Evolutionary conservation across 1,140 invertebrate species (phyloP).

Genomic region (Drosophila arizonae): DNA sequence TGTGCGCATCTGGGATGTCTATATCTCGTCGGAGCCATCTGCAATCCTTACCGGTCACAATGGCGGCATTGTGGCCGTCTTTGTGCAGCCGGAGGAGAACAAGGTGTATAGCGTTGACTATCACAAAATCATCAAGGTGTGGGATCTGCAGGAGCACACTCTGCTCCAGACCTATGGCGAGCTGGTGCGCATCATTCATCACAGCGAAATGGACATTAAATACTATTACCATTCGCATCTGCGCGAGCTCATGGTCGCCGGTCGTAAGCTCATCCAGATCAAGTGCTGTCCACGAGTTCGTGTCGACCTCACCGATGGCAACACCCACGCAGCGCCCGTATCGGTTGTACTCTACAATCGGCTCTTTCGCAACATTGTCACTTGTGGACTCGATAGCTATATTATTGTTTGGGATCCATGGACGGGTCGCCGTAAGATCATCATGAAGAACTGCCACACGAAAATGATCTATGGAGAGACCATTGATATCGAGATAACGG

Average conservation of each 20-base stretch:
- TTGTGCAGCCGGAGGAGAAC: constrained; percentile 87
- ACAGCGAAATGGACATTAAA: constrained; percentile 85
- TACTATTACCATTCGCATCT: constrained; percentile 86
- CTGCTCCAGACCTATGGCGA: constrained; percentile 85
- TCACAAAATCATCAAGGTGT: constrained; percentile 88
- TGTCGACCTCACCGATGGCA: constrained; percentile 87
- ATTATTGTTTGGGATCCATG: constrained; percentile 90
- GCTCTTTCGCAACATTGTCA: constrained; percentile 87
- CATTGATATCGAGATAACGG: constrained; percentile 88
- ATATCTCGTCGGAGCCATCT: constrained; percentile 86
- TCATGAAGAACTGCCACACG: constrained; percentile 87
- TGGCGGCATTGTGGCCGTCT: constrained; percentile 86
- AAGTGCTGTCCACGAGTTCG: constrained; percentile 86
- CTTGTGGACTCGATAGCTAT: constrained; percentile 87
- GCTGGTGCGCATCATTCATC: constrained; percentile 84
- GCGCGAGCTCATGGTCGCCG: constrained; percentile 86
- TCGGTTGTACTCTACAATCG: constrained; percentile 88
- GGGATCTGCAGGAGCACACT: constrained; percentile 85
- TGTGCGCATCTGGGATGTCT: constrained; percentile 90
- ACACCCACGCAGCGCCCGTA: constrained; percentile 86
- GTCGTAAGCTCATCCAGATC: constrained; percentile 85
- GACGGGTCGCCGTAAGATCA: constrained; percentile 85
- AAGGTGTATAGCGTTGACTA: constrained; percentile 88
- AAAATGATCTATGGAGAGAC: constrained; percentile 85
- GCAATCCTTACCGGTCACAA: constrained; percentile 87